Percentiles rank a stretch among this genome's conserved stretches.
phyloP scores from a whole-genome alignment of 2,888 invertebrate genomes.

The Pantelozetes paolii region DNA sequence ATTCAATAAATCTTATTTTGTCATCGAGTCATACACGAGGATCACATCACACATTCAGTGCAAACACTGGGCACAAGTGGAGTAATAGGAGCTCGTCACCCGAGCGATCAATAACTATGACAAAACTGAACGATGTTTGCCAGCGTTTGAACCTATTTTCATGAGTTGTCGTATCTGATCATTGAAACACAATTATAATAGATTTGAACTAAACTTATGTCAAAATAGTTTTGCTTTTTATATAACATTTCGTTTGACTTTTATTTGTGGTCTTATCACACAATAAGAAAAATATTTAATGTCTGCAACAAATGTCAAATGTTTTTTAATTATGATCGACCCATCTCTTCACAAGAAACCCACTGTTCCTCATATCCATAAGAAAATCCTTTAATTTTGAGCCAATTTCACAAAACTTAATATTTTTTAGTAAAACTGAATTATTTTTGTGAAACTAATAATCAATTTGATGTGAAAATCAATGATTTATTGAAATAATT shows the following conservation, averaged over 20 bases:
- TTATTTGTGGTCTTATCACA: neutral
- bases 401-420: too few relatives aligned
- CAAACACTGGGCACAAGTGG: neutral
- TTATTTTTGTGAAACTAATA: too few relatives aligned
- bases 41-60: neutral
- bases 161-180: neutral
- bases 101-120: slow-evolving; percentile 21
- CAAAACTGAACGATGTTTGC: neutral
- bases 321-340: neutral
- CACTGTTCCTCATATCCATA: too few relatives aligned
- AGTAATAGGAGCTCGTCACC: slow-evolving; percentile 18
- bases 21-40: neutral
- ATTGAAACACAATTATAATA: neutral
- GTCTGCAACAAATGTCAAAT: slow-evolving; percentile 2
- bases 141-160: neutral
- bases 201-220: neutral
- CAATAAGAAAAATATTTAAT: neutral
- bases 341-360: too few relatives aligned
- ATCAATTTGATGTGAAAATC: too few relatives aligned
- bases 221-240: neutral
- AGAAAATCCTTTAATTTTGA: too few relatives aligned
- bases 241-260: neutral
- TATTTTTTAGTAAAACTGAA: too few relatives aligned
- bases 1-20: slow-evolving; percentile 15
- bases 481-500: too few relatives aligned